Conservation (phyloP, 2,888 invertebrate species). For the Ochropleura leucogaster region DNA sequence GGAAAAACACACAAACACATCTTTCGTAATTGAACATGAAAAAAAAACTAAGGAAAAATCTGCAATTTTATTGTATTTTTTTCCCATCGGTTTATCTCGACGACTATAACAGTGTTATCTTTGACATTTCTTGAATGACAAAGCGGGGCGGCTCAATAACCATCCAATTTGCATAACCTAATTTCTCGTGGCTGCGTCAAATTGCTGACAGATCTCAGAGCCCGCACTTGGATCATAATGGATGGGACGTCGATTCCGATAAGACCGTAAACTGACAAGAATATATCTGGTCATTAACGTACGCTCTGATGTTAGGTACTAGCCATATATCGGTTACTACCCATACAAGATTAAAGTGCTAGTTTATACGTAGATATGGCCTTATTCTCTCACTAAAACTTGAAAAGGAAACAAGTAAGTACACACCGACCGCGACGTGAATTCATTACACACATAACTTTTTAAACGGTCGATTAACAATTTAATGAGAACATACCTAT, state of each 20-base stretch:
- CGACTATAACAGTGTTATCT: constrained; percentile 70
- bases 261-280: constrained; percentile 76
- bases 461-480: background rate
- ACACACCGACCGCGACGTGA: background rate
- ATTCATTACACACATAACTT: background rate
- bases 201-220: constrained; percentile 80
- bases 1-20: background rate
- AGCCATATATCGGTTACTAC: constrained; percentile 36
- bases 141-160: constrained; percentile 76
- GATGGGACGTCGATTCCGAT: constrained; percentile 78
- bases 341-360: constrained; percentile 22
- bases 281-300: constrained; percentile 71
- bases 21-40: background rate
- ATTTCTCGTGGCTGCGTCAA: constrained; percentile 82
- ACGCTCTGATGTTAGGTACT: constrained; percentile 51
- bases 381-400: background rate
- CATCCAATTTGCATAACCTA: constrained; percentile 85
- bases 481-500: background rate
- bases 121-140: constrained; percentile 76
- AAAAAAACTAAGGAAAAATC: constrained; percentile 24
- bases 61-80: constrained; percentile 47
- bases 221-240: constrained; percentile 73
- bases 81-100: constrained; percentile 35
- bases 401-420: background rate
- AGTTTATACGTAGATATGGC: constrained; percentile 3